These are phyloP conservation scores for Argopecten irradians DNA, from an alignment of 1,140 invertebrate genomes.

Conservation along the genomic window DNA sequence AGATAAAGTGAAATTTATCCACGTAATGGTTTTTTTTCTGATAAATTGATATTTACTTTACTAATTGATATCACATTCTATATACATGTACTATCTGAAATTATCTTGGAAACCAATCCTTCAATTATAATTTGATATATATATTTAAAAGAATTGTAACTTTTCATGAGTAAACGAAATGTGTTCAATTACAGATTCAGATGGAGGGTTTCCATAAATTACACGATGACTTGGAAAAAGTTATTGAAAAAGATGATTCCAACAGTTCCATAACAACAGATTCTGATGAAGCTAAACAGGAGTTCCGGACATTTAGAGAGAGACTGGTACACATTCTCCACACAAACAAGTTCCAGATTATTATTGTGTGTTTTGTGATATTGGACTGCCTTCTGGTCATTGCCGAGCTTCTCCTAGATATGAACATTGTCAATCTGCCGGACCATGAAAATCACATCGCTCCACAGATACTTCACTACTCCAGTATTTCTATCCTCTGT, in stretches of 20 bases:
- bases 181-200: conserved; percentile 58
- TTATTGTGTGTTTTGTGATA: conserved; percentile 72
- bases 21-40: no score
- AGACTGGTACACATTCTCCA: conserved; percentile 65
- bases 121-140: no score
- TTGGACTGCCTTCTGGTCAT: conserved; percentile 74
- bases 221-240: conserved; percentile 74
- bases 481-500: conserved; percentile 71
- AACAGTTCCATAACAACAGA: conserved; percentile 71
- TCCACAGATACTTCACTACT: conserved; percentile 71
- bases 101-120: no score
- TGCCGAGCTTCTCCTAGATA: conserved; percentile 72
- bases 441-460: conserved; percentile 54
- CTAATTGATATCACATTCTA: no score
- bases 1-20: no score
- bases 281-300: conserved; percentile 66
- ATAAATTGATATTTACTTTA: no score
- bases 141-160: no score
- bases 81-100: no score
- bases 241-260: conserved; percentile 75
- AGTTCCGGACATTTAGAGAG: conserved; percentile 63
- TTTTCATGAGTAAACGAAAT: no score
- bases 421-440: conserved; percentile 66
- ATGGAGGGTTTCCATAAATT: conserved; percentile 75
- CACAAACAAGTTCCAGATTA: conserved; percentile 74